phyloP scores from a whole-genome alignment of 2,797 vertebrate genomes.

The Platyrinchus mystaceus region DNA sequence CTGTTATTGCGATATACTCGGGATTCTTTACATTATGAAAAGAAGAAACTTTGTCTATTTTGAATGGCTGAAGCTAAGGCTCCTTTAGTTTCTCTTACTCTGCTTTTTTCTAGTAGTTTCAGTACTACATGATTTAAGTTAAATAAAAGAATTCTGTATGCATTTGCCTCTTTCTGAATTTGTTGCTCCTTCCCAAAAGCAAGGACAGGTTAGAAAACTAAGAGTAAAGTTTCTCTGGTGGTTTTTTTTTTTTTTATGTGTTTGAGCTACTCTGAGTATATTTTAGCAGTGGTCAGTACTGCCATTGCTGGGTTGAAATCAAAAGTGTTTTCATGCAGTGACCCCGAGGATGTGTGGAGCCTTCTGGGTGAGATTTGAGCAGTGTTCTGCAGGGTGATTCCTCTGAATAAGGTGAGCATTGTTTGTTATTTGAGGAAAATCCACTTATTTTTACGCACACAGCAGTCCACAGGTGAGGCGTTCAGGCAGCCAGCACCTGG shows the following conservation, averaged over 20 bases:
- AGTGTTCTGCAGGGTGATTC: not conserved
- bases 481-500: not conserved
- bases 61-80: conserved; percentile 89
- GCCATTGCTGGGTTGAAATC: not conserved
- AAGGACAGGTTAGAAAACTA: not conserved
- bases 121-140: conserved; percentile 95
- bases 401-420: not conserved
- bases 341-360: not conserved
- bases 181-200: not conserved
- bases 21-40: conserved; percentile 88
- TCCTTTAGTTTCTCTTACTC: conserved; percentile 91
- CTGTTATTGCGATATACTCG: conserved; percentile 90
- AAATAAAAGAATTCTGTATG: conserved; percentile 94
- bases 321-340: not conserved
- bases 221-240: not conserved
- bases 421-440: not conserved
- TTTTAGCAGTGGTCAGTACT: not conserved
- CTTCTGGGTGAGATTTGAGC: not conserved
- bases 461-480: not conserved
- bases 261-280: not conserved
- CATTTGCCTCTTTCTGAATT: conserved; percentile 67
- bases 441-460: not conserved
- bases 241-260: not conserved
- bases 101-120: conserved; percentile 92
- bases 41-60: conserved; percentile 87